A percentile compares a stretch with the other conserved stretches of the same genome.
Conservation (phyloP, 2,113 vertebrate genomes). For the Ptychochromis oligacanthus region DNA sequence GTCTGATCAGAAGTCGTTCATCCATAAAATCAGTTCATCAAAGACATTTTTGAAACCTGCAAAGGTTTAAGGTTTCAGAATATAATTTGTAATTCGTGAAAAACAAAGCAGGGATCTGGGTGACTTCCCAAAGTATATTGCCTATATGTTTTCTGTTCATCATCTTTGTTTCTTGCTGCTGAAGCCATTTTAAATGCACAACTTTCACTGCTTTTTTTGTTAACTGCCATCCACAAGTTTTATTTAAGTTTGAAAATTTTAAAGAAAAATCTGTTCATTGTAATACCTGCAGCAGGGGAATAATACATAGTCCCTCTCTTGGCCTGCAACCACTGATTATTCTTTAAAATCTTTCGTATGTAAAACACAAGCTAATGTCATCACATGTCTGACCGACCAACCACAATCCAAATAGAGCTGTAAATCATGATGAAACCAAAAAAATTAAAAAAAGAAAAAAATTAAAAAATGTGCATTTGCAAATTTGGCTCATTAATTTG, state of each 20-base stretch:
- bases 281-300: background rate
- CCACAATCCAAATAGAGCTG: background rate
- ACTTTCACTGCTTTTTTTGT: background rate
- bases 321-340: background rate
- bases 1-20: background rate
- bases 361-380: background rate
- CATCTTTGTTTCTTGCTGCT: background rate
- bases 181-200: background rate
- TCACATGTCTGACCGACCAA: background rate
- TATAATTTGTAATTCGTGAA: background rate
- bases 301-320: background rate
- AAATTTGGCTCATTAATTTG: background rate
- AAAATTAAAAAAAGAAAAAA: background rate
- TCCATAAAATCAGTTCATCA: background rate
- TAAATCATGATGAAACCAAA: background rate
- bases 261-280: background rate
- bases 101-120: no score
- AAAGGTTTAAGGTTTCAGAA: background rate
- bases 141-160: background rate
- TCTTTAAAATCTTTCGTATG: background rate
- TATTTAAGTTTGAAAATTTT: background rate
- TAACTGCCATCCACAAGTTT: background rate
- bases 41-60: no score
- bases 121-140: no score
- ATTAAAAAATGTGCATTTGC: background rate